Evolutionary conservation across 2,888 invertebrate species (phyloP).

Genomic region (Caradrina clavipalpis): DNA sequence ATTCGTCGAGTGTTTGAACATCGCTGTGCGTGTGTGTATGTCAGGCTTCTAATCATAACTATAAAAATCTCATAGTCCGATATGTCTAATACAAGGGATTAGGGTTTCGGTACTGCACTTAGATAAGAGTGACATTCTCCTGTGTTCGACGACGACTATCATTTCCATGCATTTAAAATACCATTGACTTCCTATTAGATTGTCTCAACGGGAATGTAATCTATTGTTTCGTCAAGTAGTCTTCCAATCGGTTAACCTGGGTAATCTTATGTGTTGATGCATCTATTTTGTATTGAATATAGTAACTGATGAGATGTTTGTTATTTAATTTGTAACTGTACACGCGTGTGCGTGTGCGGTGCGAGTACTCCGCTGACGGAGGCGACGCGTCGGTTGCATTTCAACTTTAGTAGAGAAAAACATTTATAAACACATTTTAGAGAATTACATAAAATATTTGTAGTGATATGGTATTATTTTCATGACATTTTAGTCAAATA

Average conservation of each 20-base stretch:
- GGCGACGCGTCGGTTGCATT: conserved; percentile 66
- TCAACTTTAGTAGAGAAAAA: conserved; percentile 70
- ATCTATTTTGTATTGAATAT: conserved; percentile 70
- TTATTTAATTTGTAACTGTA: conserved; percentile 64
- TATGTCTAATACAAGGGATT: conserved; percentile 85
- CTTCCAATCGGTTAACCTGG: conserved; percentile 85
- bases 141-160: conserved; percentile 61
- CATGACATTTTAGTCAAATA: conserved; percentile 83
- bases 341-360: conserved; percentile 45
- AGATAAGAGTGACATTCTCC: conserved; percentile 73
- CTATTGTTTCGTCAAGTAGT: conserved; percentile 75
- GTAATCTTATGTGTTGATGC: conserved; percentile 74
- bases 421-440: conserved; percentile 66
- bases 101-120: conserved; percentile 83
- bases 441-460: conserved; percentile 66
- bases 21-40: conserved; percentile 85
- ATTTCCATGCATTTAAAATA: conserved; percentile 69
- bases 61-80: conserved; percentile 83
- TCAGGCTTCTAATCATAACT: conserved; percentile 86
- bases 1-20: conserved; percentile 84
- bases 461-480: conserved; percentile 76
- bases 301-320: conserved; percentile 60
- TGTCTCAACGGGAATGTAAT: conserved; percentile 63
- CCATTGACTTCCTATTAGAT: conserved; percentile 67
- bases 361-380: conserved; percentile 39